Conservation (phyloP, 1,140 invertebrate species). For the Amphibalanus amphitrite region DNA sequence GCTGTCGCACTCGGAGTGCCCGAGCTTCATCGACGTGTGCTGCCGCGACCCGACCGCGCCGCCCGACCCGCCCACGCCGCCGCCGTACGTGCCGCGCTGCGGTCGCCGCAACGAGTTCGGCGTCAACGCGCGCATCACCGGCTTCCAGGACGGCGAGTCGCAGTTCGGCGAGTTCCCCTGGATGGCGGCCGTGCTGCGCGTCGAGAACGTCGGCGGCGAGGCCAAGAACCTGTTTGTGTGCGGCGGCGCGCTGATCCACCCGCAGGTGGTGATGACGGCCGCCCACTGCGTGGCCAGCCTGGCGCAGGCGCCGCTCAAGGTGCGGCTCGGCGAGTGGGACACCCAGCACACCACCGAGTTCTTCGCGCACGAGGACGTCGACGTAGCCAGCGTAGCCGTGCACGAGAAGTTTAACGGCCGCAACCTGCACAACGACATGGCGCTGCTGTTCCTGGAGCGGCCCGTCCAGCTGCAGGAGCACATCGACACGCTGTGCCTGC, state of each 20-base stretch:
- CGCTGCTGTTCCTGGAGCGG: constrained; percentile 39
- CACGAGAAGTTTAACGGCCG: constrained; percentile 45
- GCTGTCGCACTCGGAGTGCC: constrained; percentile 15
- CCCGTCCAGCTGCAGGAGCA: constrained; percentile 55
- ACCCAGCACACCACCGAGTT: constrained; percentile 12
- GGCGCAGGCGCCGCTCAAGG: constrained; percentile 7
- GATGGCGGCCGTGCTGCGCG: too few relatives aligned
- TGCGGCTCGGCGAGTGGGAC: constrained; percentile 15
- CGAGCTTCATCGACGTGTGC: constrained; percentile 24
- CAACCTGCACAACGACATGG: constrained; percentile 52
- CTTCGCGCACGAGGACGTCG: constrained; percentile 18
- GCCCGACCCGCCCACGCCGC: not conserved
- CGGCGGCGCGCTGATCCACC: constrained; percentile 57
- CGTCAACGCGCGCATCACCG: constrained; percentile 48
- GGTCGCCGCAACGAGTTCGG: constrained; percentile 49
- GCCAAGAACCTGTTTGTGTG: constrained; percentile 26
- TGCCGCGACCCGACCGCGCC: constrained; percentile 16
- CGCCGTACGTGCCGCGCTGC: constrained; percentile 33
- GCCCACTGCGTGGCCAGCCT: constrained; percentile 40
- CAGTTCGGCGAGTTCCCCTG: too few relatives aligned
- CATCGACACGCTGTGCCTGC: constrained; percentile 48
- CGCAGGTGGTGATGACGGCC: too few relatives aligned
- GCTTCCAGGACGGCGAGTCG: constrained; percentile 24
- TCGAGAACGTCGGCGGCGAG: too few relatives aligned
- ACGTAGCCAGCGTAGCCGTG: constrained; percentile 33